Conservation (phyloP, 2,888 invertebrate genomes). For the Philaethria dido region DNA sequence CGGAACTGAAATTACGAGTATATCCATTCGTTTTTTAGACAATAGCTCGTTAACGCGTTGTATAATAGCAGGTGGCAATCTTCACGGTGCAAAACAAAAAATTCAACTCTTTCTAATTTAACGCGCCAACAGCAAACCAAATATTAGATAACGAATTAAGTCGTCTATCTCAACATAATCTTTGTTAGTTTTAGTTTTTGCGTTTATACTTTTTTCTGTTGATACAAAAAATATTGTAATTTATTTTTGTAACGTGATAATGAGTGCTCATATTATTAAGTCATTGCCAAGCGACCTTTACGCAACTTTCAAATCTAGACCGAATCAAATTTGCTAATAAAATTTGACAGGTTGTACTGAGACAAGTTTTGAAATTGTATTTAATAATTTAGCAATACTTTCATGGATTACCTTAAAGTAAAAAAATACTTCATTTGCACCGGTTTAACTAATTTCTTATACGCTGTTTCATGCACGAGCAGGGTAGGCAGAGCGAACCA, state of each 20-base stretch:
- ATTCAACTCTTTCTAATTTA: constrained; percentile 46
- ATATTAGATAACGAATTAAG: constrained; percentile 47
- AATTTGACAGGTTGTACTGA: constrained; percentile 36
- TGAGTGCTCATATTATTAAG: constrained; percentile 36
- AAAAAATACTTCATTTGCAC: too few relatives aligned
- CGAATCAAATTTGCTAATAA: constrained; percentile 40
- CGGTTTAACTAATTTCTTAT: too few relatives aligned
- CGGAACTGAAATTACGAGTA: constrained; percentile 67
- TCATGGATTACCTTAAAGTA: too few relatives aligned
- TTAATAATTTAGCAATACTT: too few relatives aligned
- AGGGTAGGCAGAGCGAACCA: too few relatives aligned
- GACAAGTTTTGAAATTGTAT: neutral
- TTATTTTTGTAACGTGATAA: constrained; percentile 41
- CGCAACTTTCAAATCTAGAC: constrained; percentile 51
- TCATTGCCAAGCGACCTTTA: constrained; percentile 48
- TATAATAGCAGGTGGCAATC: constrained; percentile 49
- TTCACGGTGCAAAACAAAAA: constrained; percentile 43
- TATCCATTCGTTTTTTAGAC: constrained; percentile 56
- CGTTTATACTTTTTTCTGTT: constrained; percentile 12
- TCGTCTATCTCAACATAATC: constrained; percentile 31
- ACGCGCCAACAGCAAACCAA: constrained; percentile 47
- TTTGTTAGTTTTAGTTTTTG: constrained; percentile 1
- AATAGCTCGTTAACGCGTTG: constrained; percentile 59
- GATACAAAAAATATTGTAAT: constrained; percentile 1
- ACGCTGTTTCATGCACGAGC: too few relatives aligned